Conservation (phyloP, 2,888 invertebrate species). For the Leptinotarsa tumamoca region DNA sequence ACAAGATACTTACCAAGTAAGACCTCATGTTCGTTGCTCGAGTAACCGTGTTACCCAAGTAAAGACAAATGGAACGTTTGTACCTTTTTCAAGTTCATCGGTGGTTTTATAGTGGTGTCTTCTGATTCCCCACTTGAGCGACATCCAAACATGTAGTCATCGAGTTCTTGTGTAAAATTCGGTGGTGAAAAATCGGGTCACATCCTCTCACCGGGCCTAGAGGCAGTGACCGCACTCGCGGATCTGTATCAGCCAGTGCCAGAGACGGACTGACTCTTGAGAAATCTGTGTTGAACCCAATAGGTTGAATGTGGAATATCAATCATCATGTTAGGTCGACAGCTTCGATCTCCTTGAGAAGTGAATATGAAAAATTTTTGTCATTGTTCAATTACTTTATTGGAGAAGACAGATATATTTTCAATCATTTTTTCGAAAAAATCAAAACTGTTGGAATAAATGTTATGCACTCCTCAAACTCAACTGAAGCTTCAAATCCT, state of each 20-base stretch:
- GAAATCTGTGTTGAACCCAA: neutral
- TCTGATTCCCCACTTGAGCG: constrained; percentile 20
- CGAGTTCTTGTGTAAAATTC: constrained; percentile 37
- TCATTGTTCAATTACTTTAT: too few species aligned
- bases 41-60: constrained; percentile 40
- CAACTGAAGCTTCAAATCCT: too few species aligned
- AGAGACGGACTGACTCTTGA: neutral
- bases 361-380: too few species aligned
- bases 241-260: constrained; percentile 41
- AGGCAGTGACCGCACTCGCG: constrained; percentile 32
- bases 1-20: constrained; percentile 36
- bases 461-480: too few species aligned
- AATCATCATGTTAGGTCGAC: too few species aligned
- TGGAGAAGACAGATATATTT: too few species aligned
- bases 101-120: constrained; percentile 36
- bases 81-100: constrained; percentile 34
- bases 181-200: constrained; percentile 48
- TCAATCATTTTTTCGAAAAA: too few species aligned
- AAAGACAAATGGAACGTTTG: constrained; percentile 36
- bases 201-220: constrained; percentile 45
- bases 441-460: too few species aligned
- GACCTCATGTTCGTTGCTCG: constrained; percentile 35
- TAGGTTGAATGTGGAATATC: too few species aligned
- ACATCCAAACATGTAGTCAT: constrained; percentile 14
- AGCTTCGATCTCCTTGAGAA: too few species aligned